Evolutionary conservation across 2,888 invertebrate genomes (phyloP).

Genomic region (Fabriciana adippe): DNA sequence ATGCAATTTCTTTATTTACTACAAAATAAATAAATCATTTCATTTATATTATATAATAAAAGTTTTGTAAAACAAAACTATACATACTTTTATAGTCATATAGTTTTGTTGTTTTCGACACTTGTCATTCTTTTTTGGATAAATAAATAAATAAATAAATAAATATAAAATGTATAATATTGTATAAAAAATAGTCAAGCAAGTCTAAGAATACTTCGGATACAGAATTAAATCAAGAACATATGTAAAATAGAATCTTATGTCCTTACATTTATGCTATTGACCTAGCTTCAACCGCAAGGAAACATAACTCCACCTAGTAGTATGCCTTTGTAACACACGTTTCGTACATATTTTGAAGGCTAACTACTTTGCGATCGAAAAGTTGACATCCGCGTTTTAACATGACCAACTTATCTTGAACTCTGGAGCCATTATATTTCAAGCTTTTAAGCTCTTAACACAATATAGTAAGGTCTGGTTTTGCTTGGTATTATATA

Average conservation of each 20-base stretch:
- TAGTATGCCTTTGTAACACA: conserved; percentile 35
- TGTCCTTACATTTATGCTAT: conserved; percentile 33
- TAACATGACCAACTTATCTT: conserved; percentile 31
- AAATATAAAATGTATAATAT: neutral
- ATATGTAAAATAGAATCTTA: neutral
- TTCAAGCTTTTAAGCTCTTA: neutral
- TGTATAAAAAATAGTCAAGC: too few relatives aligned
- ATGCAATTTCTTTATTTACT: too few relatives aligned
- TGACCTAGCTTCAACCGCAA: conserved; percentile 40
- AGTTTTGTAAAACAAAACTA: too few relatives aligned
- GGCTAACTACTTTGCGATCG: conserved; percentile 69
- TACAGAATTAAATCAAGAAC: too few relatives aligned
- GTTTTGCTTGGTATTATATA: neutral
- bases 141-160: too few relatives aligned
- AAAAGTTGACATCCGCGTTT: conserved; percentile 71
- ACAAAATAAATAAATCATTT: too few relatives aligned
- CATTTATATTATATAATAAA: too few relatives aligned
- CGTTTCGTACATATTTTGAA: conserved; percentile 49
- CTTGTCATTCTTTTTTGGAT: too few relatives aligned
- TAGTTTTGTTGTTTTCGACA: too few relatives aligned
- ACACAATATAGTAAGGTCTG: conserved; percentile 41
- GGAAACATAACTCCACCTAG: conserved; percentile 35
- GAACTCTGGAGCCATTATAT: neutral
- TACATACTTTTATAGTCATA: too few relatives aligned
- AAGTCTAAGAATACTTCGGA: too few relatives aligned